phyloP scores from a whole-genome alignment of 2,888 invertebrate species.

The Odontocerum albicorne region DNA sequence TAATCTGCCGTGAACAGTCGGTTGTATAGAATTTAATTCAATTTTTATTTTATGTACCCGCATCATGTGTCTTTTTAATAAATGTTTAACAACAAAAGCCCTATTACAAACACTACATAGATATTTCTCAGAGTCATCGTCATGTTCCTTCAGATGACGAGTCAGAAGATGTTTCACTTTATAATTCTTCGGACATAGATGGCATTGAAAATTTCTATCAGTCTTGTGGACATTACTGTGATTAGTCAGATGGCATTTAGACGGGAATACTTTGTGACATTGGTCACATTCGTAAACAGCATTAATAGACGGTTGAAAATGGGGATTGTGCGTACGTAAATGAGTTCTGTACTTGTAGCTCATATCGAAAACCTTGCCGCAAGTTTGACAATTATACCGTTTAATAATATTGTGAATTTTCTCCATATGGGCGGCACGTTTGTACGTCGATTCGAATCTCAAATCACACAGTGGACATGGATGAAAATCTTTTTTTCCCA shows the following conservation, averaged over 20 bases:
- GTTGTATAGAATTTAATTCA: neutral
- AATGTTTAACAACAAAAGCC: neutral
- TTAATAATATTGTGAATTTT: neutral
- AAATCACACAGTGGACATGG: neutral
- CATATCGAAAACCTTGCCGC: neutral
- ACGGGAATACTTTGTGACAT: neutral
- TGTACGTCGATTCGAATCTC: neutral
- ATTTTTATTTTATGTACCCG: neutral
- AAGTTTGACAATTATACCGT: neutral
- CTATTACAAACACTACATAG: neutral
- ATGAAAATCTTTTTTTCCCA: neutral
- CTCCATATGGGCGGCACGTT: neutral
- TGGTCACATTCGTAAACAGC: neutral
- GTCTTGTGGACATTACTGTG: neutral
- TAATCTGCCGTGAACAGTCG: neutral
- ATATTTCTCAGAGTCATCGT: neutral
- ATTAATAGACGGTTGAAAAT: neutral
- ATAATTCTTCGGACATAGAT: neutral
- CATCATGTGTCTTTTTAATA: neutral
- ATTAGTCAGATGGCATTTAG: neutral
- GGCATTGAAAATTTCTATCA: neutral
- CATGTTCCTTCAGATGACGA: neutral
- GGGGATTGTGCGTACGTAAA: neutral
- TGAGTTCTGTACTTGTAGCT: neutral
- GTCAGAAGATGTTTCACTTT: neutral